Conservation (phyloP, 2,797 vertebrate genomes). For the Chrysocyon brachyurus region DNA sequence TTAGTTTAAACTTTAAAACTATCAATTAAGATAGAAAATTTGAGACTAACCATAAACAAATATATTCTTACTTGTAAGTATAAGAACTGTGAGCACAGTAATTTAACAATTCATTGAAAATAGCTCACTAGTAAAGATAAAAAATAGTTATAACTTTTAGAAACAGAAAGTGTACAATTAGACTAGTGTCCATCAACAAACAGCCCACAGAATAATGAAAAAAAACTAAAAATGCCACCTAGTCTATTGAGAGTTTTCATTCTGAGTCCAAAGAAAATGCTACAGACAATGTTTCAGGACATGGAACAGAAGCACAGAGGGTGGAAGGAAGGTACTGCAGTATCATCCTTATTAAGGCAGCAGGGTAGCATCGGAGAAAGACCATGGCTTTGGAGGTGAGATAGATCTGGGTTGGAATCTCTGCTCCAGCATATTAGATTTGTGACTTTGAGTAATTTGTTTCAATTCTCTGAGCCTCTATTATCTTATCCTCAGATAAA, state of each 20-base stretch:
- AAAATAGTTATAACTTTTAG: neutral
- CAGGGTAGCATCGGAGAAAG: neutral
- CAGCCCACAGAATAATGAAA: neutral
- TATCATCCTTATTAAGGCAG: neutral
- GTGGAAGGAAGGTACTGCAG: neutral
- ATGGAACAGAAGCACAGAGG: neutral
- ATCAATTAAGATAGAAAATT: slow-evolving; percentile 1
- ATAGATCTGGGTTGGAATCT: neutral
- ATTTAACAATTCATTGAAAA: neutral
- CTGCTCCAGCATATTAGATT: neutral
- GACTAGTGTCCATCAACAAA: neutral
- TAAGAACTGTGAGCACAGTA: neutral
- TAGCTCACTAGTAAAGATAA: neutral
- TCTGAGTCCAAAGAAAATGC: neutral
- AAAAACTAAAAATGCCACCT: neutral
- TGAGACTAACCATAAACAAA: neutral
- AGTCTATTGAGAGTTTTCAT: neutral
- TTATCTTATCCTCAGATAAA: neutral
- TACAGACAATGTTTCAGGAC: neutral
- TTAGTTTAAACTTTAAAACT: neutral
- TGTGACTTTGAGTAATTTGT: neutral
- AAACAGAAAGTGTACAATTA: neutral
- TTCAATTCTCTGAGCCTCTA: neutral
- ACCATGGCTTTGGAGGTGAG: accelerated
- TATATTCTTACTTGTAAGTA: neutral